Evolutionary conservation across 1,140 invertebrate genomes (phyloP).

Genomic region (Oncopodura yosiiana): DNA sequence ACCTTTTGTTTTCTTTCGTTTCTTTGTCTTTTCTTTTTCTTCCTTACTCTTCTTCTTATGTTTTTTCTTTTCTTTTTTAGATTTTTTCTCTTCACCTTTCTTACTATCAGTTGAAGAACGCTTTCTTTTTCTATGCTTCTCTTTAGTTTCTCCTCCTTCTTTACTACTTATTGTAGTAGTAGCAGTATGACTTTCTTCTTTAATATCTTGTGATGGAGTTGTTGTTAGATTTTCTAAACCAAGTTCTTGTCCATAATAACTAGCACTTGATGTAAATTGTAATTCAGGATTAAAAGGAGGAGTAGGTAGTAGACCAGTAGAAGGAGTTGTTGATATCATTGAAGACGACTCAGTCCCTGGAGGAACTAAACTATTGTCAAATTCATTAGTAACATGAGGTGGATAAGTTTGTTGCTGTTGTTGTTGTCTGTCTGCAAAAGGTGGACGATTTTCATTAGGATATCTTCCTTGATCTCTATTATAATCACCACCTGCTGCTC

Average conservation of each 20-base stretch:
- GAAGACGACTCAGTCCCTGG: conserved; percentile 13
- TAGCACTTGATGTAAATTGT: no score
- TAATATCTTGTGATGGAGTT: conserved; percentile 37
- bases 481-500: no score
- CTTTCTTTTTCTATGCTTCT: conserved; percentile 43
- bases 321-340: conserved; percentile 11
- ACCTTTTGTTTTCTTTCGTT: conserved; percentile 40
- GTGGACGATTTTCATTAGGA: no score
- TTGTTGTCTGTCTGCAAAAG: no score
- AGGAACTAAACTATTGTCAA: no score
- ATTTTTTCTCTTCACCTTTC: conserved; percentile 44
- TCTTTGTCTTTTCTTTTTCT: conserved; percentile 37
- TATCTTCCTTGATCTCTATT: no score
- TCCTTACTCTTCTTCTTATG: conserved; percentile 37
- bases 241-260: no score
- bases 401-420: no score
- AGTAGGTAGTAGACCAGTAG: not conserved
- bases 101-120: conserved; percentile 28
- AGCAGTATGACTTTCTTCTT: conserved; percentile 38
- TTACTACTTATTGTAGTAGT: conserved; percentile 44
- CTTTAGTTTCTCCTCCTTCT: conserved; percentile 39
- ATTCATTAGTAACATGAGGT: no score
- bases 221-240: no score
- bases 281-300: no score
- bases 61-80: conserved; percentile 37